phyloP scores from a whole-genome alignment of 2,888 invertebrate genomes.

The Cheilosia scutellata region DNA sequence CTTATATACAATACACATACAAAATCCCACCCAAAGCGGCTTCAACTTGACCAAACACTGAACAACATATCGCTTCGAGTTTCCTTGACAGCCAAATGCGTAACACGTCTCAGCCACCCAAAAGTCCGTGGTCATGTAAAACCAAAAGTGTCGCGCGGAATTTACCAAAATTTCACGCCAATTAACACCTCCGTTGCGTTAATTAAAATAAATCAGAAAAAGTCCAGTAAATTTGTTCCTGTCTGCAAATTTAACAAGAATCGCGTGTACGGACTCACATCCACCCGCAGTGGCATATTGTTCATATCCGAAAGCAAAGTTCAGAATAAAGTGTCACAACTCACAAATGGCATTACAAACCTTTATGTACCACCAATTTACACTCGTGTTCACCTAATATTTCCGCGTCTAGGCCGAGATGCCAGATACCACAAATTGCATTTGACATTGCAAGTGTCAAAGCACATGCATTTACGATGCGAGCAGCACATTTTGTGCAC shows the following conservation, averaged over 20 bases:
- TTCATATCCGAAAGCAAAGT: not conserved
- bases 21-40: conserved; percentile 16
- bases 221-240: conserved; percentile 70
- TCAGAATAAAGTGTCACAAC: conserved; percentile 27
- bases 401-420: not conserved
- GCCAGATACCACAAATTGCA: not conserved
- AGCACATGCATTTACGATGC: conserved; percentile 26
- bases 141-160: conserved; percentile 68
- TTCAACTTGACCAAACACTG: not conserved
- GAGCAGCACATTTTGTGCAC: conserved; percentile 60
- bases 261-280: conserved; percentile 37
- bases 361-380: not conserved
- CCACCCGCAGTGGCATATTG: conserved; percentile 39
- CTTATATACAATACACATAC: not conserved
- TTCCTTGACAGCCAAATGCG: conserved; percentile 64
- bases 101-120: conserved; percentile 68
- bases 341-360: conserved; percentile 7
- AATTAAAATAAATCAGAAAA: conserved; percentile 76
- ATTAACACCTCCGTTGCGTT: conserved; percentile 75
- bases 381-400: not conserved
- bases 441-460: not conserved
- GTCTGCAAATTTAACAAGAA: conserved; percentile 62
- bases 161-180: conserved; percentile 73
- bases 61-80: conserved; percentile 42
- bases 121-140: conserved; percentile 68